Base-by-base conservation (phyloP, 2,113 vertebrate genomes). In the Alethe castanea region DNA sequence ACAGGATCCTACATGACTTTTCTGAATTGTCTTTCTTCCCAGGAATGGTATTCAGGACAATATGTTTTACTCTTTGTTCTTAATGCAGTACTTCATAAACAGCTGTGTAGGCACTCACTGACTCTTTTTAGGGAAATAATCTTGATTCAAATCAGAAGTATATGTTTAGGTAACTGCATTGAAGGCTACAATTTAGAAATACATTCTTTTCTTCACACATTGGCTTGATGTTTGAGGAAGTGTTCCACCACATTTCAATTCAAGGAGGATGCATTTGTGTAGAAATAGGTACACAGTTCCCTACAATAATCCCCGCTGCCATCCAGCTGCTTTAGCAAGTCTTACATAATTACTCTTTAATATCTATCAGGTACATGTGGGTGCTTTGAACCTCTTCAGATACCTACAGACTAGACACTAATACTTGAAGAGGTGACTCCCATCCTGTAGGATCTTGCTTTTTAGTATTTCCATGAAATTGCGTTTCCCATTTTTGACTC, bases 241-340 rank as follows among this genome's bases (percentile, higher is more conserved):
- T 12, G 6, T 45, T 76, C 18, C 24, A 82, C 7, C 11, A 20
- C 36, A 54, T 38, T 76, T 73, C 18, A 53, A 9, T 48, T 53
- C 36, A 90, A 69, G 31, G 14, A 52, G 7, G 22, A 56, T 92
- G 56, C 56, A 69, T 56, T 44, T 53, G 6, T 60, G 16, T 73
- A 22, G 70, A 86, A 87, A 19, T 8, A 59, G 15, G 11, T 28
- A 40, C 3, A 10, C 6, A 11, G 23, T 7, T 85, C 11, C 12
- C 9, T 40, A 13, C 18, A 74, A 2, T 7, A 59, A 18, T 3
- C 8, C 3, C 12, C 0, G 0, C 40, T 29, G 19, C 10, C 5
- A 11, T 13, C 17, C 54, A 86, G 16, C 26, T 90, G 19, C 40
- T 56, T 59, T 52, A 5, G 26, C 14, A 59, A 44, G 18, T 15